Evolutionary conservation across 2,113 vertebrate genomes (phyloP), one percentile per base, ranked within the genome.

Genomic region (Psittacara wagleri): DNA sequence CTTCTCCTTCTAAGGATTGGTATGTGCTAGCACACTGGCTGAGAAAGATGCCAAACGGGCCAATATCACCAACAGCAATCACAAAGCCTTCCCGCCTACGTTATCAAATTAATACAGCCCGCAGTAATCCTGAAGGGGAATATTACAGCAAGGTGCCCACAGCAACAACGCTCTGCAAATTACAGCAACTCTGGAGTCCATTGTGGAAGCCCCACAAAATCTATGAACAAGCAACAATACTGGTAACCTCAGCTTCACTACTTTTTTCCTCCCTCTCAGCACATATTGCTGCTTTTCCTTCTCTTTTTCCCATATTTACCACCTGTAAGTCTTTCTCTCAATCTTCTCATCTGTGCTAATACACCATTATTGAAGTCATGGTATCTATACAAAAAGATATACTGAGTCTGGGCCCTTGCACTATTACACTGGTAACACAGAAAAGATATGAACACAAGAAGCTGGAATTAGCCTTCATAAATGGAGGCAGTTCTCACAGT

Each of bases 11-110:
- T 24, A 80, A 0, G 1, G 10, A 17, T 0, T 0, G 1, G 10
- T 17, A 11, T 0, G 15, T 0, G 0, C 31, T 33, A 16, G 24
- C 33, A 20, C 0, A 0, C 33, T 51, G 46, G 24, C 52, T 43
- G 37, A 61, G n/a, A 52, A 70, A 51, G 51, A 37, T 12, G 49
- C 63, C 6, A 0, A 33, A 37, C n/a, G 20, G 39, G 44, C 33
- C 63, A 7, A 1, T 14, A 19, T 13, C 59, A 69, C 27, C 13
- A 3, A 24, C 8, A 43, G 41, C 44, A 73, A 39, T 18, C 20
- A 52, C 33, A 48, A 52, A 86, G 27, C 41, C 23, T 55, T 88
- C 28, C 15, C 37, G 25, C 15, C 37, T 39, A 29, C 1, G 4
- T 28, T 70, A 43, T 9, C 44, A 78, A 82, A 52, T 17, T 55